Conservation (phyloP, 2,113 vertebrate genomes). For the Ploceus nigricollis region DNA sequence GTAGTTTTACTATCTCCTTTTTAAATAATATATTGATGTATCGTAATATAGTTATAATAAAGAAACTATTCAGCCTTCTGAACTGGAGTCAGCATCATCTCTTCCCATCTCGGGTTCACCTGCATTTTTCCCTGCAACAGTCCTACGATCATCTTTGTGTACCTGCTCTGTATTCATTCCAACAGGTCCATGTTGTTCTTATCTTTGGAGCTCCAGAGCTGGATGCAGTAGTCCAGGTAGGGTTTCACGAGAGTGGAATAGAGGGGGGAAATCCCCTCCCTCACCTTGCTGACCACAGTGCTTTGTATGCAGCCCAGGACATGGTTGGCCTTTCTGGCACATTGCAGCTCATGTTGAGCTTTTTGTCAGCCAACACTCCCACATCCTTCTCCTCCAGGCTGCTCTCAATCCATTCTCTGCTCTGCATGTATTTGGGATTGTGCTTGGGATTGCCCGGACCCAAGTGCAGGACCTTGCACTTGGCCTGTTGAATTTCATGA, state of each 20-base stretch:
- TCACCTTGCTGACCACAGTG: neutral
- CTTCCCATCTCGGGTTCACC: too few relatives aligned
- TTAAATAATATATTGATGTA: too few relatives aligned
- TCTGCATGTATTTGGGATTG: neutral
- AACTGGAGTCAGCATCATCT: too few relatives aligned
- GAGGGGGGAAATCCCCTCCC: neutral
- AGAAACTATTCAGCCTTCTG: too few relatives aligned
- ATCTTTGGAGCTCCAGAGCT: neutral
- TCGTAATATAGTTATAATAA: too few relatives aligned
- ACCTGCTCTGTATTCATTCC: neutral
- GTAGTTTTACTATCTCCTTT: too few relatives aligned
- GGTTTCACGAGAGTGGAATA: fast-evolving
- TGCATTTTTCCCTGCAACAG: too few relatives aligned
- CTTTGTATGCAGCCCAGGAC: neutral
- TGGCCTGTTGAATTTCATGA: neutral
- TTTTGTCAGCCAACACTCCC: neutral
- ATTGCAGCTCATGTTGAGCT: neutral
- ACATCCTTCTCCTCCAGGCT: neutral
- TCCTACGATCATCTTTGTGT: neutral
- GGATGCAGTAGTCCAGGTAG: neutral
- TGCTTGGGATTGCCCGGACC: neutral
- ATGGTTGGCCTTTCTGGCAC: neutral
- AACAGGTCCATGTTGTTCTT: neutral
- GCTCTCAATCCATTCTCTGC: neutral
- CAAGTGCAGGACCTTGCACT: neutral